Base-by-base conservation (phyloP, 2,888 invertebrate genomes). In the Branchellion lobata region DNA sequence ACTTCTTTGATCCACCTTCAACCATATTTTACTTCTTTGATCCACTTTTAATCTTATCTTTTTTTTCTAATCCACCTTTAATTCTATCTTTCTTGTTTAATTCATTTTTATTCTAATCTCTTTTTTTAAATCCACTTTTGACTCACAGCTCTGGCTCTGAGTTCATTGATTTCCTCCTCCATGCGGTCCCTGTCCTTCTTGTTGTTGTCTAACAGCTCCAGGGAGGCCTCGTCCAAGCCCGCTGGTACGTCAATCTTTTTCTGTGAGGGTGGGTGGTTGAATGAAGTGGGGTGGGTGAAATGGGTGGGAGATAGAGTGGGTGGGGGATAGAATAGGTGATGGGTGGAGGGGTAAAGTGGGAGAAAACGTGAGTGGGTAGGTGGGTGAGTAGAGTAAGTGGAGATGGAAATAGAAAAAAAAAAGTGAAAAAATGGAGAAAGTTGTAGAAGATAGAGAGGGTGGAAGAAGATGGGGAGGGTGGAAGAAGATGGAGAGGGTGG, bases 151-250 rank as follows among this genome's bases (percentile, higher is more conserved):
- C 81, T 47, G 11, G 76, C 72, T 69, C 81, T 81, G 34, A 82
- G 74, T 76, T 82, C 82, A 5, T 76, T 33, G 57, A 82, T 82
- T 53, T 82, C 82, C 24, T 78, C 81, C 24, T 80, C 82, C 82
- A 82, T 81, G n/a, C 65, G 40, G 21, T 75, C 81, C 21, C 82
- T 61, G 51, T 81, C 81, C 71, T 76, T 47, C 24, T 36, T 31
- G 78, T 82, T 82, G 69, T 73, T 76, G 36, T 75, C 79, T 65
- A 82, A 57, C 68, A 82, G 69, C 47, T 81, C 82, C 65, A 80
- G 73, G 27, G 82, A 76, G 0, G 78, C 81, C 34, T 82, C 82
- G 76, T 82, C 82, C 29, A 82, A 74, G 18, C 81, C 81, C 1
- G 3, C 31, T 8, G 77, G 61, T 14, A 57, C 24, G 3, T 8